Conservation (phyloP, 2,113 vertebrate genomes). For the Onychorhynchus coronatus region DNA sequence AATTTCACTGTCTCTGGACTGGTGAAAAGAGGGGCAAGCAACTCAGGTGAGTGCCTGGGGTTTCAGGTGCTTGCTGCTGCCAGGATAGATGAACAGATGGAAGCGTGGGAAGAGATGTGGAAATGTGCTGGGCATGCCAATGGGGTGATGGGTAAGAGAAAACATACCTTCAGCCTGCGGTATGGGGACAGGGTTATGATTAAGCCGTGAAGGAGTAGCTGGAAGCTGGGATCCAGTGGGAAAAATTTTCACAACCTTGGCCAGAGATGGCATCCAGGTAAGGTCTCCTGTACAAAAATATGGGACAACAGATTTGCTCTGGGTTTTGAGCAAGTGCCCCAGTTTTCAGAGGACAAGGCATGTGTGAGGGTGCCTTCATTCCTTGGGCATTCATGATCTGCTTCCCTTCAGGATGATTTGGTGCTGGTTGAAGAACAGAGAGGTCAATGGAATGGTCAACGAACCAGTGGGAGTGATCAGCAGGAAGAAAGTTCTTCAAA, state of each 20-base stretch:
- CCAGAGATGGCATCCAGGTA: not conserved
- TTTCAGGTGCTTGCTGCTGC: not conserved
- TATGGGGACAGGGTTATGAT: not conserved
- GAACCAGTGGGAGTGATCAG: not conserved
- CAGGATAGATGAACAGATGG: not conserved
- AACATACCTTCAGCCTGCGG: not conserved
- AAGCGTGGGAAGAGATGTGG: not conserved
- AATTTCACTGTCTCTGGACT: not conserved
- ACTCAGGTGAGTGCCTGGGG: not conserved
- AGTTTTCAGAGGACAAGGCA: not conserved
- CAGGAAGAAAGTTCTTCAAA: not conserved
- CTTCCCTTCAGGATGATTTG: not conserved
- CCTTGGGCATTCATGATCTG: rapidly evolving
- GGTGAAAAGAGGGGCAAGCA: not conserved
- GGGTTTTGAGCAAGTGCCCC: not conserved
- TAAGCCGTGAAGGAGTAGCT: not conserved
- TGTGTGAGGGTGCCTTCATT: rapidly evolving
- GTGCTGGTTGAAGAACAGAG: not conserved
- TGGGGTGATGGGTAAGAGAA: not conserved
- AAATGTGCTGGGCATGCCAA: too few relatives aligned
- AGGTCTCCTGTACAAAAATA: not conserved
- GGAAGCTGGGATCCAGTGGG: not conserved
- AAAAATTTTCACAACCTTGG: not conserved
- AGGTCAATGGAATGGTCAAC: not conserved
- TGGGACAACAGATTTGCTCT: rapidly evolving